These are phyloP conservation scores for Dioctria linearis DNA, from an alignment of 2,888 invertebrate genomes.

Conservation along the genomic window DNA sequence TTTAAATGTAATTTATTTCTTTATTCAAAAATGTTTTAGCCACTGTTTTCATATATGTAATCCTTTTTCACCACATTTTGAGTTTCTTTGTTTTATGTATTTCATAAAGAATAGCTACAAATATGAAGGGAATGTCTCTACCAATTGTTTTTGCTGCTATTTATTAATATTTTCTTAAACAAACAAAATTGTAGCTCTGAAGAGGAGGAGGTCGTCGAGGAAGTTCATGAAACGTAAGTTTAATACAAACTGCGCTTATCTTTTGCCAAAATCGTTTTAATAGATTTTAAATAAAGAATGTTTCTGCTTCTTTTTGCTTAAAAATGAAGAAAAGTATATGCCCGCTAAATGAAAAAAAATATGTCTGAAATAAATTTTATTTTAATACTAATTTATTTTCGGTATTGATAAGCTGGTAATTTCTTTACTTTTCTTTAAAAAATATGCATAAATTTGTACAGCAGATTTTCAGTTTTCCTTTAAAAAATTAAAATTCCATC, in stretches of 20 bases:
- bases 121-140: conserved; percentile 54
- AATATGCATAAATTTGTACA: too few relatives aligned
- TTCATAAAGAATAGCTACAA: conserved; percentile 52
- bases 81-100: conserved; percentile 7
- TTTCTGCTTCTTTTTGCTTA: too few relatives aligned
- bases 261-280: conserved; percentile 11
- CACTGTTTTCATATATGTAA: conserved; percentile 9
- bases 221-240: conserved; percentile 72
- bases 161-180: conserved; percentile 54
- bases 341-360: too few relatives aligned
- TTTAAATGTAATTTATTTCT: not conserved
- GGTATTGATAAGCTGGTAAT: too few relatives aligned
- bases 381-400: too few relatives aligned
- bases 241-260: conserved; percentile 27
- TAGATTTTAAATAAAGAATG: not conserved
- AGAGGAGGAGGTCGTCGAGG: conserved; percentile 69
- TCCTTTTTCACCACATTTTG: conserved; percentile 26
- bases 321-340: too few relatives aligned
- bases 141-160: conserved; percentile 51
- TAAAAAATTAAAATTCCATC: too few relatives aligned
- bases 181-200: conserved; percentile 66
- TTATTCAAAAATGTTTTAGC: not conserved
- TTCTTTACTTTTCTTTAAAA: too few relatives aligned
- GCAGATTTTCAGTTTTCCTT: too few relatives aligned
- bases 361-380: too few relatives aligned